Conservation (phyloP, 1,140 invertebrate species). For the Kradibia gibbosae region DNA sequence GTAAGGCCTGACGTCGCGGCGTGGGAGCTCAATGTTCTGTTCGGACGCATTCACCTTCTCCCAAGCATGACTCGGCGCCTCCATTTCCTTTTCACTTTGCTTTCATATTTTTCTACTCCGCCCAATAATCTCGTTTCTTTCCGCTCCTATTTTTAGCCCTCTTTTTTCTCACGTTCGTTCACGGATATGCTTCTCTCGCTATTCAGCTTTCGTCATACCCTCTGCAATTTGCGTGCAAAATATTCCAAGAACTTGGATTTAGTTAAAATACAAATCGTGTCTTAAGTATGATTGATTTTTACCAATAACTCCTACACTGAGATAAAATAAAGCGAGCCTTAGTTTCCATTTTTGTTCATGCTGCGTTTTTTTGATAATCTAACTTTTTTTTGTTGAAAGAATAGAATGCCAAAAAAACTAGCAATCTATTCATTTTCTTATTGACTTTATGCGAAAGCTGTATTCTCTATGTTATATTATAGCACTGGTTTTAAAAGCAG, state of each 20-base stretch:
- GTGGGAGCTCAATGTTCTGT: conserved; percentile 9
- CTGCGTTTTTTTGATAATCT: background rate
- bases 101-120: background rate
- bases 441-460: background rate
- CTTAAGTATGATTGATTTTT: no score
- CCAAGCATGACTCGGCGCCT: background rate
- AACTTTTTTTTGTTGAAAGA: background rate
- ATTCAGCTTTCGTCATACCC: no score
- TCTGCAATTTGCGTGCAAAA: no score
- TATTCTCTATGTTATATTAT: background rate
- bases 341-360: background rate
- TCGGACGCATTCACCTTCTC: background rate
- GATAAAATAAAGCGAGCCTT: no score
- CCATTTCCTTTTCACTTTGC: background rate
- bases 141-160: background rate
- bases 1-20: background rate
- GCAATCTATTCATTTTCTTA: background rate
- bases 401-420: background rate
- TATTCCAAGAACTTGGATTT: no score
- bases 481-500: background rate
- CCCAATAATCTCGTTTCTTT: background rate
- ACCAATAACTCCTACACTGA: no score
- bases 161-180: background rate
- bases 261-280: no score
- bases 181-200: background rate